A percentile compares a stretch with the other conserved stretches of the same genome.
Conservation (phyloP, 2,888 invertebrate species). For the Cantharis rufa region DNA sequence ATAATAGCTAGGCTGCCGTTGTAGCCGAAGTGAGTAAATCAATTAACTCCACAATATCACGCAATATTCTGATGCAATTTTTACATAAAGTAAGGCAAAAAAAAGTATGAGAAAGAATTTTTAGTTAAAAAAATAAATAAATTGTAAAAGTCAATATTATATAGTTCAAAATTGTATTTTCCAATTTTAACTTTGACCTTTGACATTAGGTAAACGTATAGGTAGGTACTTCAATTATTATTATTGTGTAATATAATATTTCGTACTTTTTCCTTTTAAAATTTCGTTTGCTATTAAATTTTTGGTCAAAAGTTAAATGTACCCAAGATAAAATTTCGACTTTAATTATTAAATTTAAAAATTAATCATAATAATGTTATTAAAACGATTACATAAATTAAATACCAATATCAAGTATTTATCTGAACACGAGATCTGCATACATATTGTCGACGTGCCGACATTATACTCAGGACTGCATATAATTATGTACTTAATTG, state of each 20-base stretch:
- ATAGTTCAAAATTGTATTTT: background rate
- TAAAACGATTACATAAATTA: constrained; percentile 14
- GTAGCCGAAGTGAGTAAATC: background rate
- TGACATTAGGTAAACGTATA: background rate
- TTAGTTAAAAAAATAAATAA: background rate
- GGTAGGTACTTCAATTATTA: background rate
- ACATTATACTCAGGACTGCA: constrained; percentile 13
- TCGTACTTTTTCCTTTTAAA: background rate
- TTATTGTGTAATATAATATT: background rate
- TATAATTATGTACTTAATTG: constrained; percentile 14
- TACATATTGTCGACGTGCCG: constrained; percentile 4
- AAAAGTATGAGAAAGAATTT: background rate
- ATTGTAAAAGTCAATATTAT: background rate
- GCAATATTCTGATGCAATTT: background rate
- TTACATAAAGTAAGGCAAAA: background rate
- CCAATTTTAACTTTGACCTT: background rate
- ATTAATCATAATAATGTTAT: background rate
- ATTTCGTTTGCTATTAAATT: background rate
- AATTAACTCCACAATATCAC: background rate
- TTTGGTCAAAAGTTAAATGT: background rate
- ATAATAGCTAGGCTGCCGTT: background rate
- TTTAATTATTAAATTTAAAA: background rate
- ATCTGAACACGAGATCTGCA: constrained; percentile 13
- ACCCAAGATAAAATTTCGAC: background rate
- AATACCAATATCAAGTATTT: constrained; percentile 6